Evolutionary conservation across 92 coral and sea anemone genomes (phyloP), one percentile per base, ranked within the genome.

Genomic region (Epizoanthus scotinus): DNA sequence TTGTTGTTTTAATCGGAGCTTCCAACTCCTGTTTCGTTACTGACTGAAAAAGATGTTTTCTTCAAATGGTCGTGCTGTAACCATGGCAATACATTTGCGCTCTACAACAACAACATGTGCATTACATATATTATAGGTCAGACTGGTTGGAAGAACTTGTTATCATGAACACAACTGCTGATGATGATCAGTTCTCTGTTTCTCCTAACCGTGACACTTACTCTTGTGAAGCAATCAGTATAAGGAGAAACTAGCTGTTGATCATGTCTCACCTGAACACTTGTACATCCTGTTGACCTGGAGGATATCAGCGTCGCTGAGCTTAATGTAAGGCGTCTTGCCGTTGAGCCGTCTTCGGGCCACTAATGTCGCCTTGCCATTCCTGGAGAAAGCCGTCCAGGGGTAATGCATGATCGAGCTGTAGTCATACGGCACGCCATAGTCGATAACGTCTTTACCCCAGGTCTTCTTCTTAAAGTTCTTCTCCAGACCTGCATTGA

Each of bases 391-490:
- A 1, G 98, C 98, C 31, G 78, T 89, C 71, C 93, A 87, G 14
- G 98, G 98, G 42, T 94, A 94, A 62, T 94, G 98, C 98, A 94
- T 94, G 50, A 94, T 94, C 63, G 97, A 91, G 24, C 78, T 94
- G 42, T 91, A 94, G 68, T 94, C 97, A 77, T 94, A 94, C 0
- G 90, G 82, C 17, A 92, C 83, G 10, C 87, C 89, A 84, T 84
- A 67, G 28, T 78, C 67, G 53, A 53, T 15, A 14, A 56, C 83
- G 47, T 90, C 84, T 42, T 84, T 87, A 38, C 82, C 93, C 65
- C 97, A 82, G 28, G 84, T 81, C 66, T 91, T 89, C 75, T 91
- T 94, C 60, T 83, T 86, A 28, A 92, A 94, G 27, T 94, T 94
- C 34, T 81, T 86, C n/a, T 87, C 92, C 25, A 87, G 79, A 63